Conservation (phyloP, 2,113 vertebrate genomes). For the Benitochromis conjunctus region DNA sequence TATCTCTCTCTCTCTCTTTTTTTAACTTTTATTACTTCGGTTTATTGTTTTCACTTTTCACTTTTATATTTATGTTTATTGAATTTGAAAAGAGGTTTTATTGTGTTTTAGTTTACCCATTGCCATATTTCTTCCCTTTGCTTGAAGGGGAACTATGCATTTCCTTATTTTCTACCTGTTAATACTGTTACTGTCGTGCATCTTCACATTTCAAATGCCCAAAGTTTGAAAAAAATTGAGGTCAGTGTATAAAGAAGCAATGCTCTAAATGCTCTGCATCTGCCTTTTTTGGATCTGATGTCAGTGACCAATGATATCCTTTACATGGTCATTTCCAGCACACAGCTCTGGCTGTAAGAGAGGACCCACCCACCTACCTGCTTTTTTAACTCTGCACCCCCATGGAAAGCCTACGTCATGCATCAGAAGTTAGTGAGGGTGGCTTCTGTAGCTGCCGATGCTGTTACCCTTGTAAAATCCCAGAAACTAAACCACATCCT, state of each 20-base stretch:
- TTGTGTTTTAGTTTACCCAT: neutral
- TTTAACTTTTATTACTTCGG: neutral
- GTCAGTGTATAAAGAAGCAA: neutral
- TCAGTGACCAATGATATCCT: neutral
- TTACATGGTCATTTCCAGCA: neutral
- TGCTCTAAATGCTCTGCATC: neutral
- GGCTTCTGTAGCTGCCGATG: fast-evolving
- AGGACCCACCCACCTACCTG: neutral
- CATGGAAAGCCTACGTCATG: neutral
- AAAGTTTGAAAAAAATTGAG: neutral
- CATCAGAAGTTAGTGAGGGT: neutral
- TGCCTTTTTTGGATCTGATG: neutral
- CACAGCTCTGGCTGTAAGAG: neutral
- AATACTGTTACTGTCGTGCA: neutral
- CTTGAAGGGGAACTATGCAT: neutral
- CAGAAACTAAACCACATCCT: neutral
- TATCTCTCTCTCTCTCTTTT: neutral
- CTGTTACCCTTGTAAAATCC: neutral
- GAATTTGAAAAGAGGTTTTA: neutral
- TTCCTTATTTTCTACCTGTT: neutral
- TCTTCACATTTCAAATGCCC: neutral
- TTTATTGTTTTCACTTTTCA: neutral
- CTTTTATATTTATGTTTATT: neutral
- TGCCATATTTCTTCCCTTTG: neutral
- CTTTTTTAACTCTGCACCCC: neutral